These are phyloP conservation scores for Trachemys scripta DNA, from an alignment of 2,113 vertebrate species.

Conservation along the genomic window DNA sequence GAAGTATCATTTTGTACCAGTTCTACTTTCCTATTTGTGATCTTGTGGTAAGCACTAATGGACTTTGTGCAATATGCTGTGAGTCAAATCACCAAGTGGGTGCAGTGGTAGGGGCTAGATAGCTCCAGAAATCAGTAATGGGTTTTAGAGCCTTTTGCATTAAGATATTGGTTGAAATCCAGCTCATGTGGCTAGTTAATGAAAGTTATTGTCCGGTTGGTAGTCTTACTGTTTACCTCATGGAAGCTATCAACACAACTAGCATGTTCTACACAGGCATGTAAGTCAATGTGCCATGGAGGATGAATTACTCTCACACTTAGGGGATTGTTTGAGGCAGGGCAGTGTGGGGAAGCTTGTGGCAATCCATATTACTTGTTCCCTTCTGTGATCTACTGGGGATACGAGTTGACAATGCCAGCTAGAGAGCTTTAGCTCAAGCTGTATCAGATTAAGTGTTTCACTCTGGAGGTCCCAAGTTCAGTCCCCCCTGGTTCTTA, in stretches of 20 bases:
- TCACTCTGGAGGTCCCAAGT: rapidly evolving
- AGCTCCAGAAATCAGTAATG: not conserved
- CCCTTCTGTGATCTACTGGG: not conserved
- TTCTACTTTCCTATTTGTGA: not conserved
- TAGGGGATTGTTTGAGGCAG: not conserved
- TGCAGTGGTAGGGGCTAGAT: not conserved
- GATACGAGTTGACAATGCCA: not conserved
- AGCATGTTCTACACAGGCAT: not conserved
- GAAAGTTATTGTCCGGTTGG: not conserved
- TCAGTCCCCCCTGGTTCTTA: not conserved
- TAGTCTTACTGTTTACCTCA: rapidly evolving
- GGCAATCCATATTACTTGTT: not conserved
- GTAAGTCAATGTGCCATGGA: not conserved
- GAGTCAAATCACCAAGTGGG: not conserved
- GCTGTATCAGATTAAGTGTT: not conserved
- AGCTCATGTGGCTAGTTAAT: rapidly evolving
- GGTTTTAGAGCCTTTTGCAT: not conserved
- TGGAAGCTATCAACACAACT: not conserved
- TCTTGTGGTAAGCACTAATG: rapidly evolving
- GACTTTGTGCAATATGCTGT: not conserved
- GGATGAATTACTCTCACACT: not conserved
- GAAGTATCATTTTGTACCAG: constrained; percentile 25
- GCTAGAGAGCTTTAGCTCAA: not conserved
- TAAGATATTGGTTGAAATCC: rapidly evolving
- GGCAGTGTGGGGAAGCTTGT: not conserved